Conservation (phyloP, 2,888 invertebrate genomes). For the Caenorhabditis angaria region DNA sequence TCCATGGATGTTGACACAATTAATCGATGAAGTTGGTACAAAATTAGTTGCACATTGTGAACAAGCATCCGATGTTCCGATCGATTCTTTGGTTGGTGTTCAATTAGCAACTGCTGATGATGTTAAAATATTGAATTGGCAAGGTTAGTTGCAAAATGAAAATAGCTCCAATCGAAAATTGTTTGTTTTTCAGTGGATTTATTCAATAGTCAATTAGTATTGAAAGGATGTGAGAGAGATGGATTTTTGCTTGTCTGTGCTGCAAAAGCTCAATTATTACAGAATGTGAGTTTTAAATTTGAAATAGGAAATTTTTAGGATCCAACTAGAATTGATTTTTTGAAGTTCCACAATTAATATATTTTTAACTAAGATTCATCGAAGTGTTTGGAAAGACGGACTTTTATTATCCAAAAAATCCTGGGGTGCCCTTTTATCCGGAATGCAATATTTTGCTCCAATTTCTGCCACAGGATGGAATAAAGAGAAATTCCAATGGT, state of each 20-base stretch:
- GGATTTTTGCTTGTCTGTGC: slow-evolving; percentile 97
- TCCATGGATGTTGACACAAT: slow-evolving; percentile 82
- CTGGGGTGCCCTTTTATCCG: slow-evolving; percentile 92
- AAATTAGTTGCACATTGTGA: slow-evolving; percentile 95
- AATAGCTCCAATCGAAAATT: no score
- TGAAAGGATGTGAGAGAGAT: slow-evolving; percentile 94
- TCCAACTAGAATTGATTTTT: no score
- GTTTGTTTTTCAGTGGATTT: slow-evolving; percentile 80
- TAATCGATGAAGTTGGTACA: slow-evolving; percentile 88
- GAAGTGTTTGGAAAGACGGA: slow-evolving; percentile 85
- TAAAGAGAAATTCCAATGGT: slow-evolving; percentile 82
- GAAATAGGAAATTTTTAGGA: no score
- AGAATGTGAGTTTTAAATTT: slow-evolving; percentile 73
- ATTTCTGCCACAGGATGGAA: slow-evolving; percentile 77
- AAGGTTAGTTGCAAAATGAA: slow-evolving; percentile 83
- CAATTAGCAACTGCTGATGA: slow-evolving; percentile 90
- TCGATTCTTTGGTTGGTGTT: slow-evolving; percentile 82
- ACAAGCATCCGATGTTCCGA: slow-evolving; percentile 77
- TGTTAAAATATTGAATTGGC: slow-evolving; percentile 91
- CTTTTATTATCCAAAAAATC: slow-evolving; percentile 91
- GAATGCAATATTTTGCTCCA: slow-evolving; percentile 98
- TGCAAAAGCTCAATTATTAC: slow-evolving; percentile 91
- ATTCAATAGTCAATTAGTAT: slow-evolving; percentile 86
- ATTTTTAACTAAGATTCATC: slow-evolving; percentile 83
- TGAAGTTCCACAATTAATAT: slow-evolving; percentile 6